Conservation (phyloP, 2,888 invertebrate genomes). For the Cheilosia pagana region DNA sequence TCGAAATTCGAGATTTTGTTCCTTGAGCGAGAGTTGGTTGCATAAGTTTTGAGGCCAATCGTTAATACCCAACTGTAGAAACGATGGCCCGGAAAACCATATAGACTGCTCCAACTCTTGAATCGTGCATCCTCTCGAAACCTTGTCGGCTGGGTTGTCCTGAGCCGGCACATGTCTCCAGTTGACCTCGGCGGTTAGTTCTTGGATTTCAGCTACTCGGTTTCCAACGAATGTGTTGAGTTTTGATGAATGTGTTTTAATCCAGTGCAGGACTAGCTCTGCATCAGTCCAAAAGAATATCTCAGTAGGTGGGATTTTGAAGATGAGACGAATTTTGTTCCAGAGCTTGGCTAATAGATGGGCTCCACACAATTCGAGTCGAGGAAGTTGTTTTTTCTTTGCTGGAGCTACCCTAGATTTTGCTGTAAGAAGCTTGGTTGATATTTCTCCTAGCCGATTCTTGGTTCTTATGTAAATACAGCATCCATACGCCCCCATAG, state of each 20-base stretch:
- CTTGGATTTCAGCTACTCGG: neutral
- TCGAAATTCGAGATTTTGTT: neutral
- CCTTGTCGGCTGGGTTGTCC: slow-evolving; percentile 72
- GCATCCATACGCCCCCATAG: too few relatives aligned
- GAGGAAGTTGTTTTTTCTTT: neutral
- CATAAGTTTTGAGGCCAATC: too few relatives aligned
- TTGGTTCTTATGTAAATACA: neutral
- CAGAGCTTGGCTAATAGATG: neutral
- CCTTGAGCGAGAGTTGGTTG: neutral
- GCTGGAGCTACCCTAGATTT: too few relatives aligned
- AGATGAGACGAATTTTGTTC: neutral
- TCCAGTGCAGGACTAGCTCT: slow-evolving; percentile 61
- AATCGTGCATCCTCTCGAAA: slow-evolving; percentile 76
- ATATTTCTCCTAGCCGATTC: neutral
- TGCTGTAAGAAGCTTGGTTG: too few relatives aligned
- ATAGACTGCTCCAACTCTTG: neutral
- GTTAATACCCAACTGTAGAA: too few relatives aligned
- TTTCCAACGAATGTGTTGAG: slow-evolving; percentile 76
- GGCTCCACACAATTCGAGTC: too few relatives aligned
- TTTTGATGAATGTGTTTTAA: slow-evolving; percentile 35
- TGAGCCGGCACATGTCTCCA: slow-evolving; percentile 75
- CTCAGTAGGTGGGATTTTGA: neutral
- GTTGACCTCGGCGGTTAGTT: neutral
- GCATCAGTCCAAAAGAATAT: slow-evolving; percentile 45
- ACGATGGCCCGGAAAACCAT: neutral